Conservation (phyloP, 2,113 vertebrate species). For the Camarhynchus parvulus region DNA sequence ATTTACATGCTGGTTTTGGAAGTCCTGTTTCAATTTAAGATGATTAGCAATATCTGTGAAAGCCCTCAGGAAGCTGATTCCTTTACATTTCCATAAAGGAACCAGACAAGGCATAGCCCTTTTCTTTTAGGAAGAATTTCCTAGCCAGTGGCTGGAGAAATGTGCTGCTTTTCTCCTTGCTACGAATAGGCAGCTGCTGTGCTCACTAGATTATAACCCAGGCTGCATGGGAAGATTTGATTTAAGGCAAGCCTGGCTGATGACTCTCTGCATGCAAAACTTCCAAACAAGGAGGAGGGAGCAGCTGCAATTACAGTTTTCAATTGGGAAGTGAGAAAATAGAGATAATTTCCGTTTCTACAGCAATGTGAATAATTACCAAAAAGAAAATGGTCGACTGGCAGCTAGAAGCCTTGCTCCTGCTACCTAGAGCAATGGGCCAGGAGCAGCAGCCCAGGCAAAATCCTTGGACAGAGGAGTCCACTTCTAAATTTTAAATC, state of each 20-base stretch:
- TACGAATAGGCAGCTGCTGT: constrained; percentile 30
- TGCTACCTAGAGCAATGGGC: constrained; percentile 9
- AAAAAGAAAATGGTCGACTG: constrained; percentile 48
- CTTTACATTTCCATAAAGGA: not conserved
- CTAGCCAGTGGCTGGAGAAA: constrained; percentile 17
- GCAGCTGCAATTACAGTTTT: constrained; percentile 66
- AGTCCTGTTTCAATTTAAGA: constrained; percentile 35
- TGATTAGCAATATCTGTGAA: constrained; percentile 51
- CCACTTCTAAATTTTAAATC: not conserved
- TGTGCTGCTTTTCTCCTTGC: constrained; percentile 21
- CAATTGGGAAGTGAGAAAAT: constrained; percentile 66
- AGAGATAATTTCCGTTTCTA: constrained; percentile 62
- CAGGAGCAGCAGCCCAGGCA: not conserved
- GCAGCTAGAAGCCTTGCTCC: constrained; percentile 42
- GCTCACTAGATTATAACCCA: constrained; percentile 16
- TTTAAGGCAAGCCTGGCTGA: constrained; percentile 59
- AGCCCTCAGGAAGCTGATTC: constrained; percentile 34
- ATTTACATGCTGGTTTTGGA: constrained; percentile 44
- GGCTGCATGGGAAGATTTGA: constrained; percentile 53
- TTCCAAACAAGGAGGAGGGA: constrained; percentile 64
- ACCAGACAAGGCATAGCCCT: not conserved
- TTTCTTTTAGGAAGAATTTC: constrained; percentile 31
- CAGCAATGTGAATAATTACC: constrained; percentile 58
- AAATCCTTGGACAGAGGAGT: not conserved
- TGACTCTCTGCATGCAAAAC: constrained; percentile 51